Percentiles rank a stretch among this genome's conserved stretches.
These are phyloP conservation scores for Oncorhynchus gorbuscha DNA, from an alignment of 2,113 vertebrate species.

Conservation along the genomic window DNA sequence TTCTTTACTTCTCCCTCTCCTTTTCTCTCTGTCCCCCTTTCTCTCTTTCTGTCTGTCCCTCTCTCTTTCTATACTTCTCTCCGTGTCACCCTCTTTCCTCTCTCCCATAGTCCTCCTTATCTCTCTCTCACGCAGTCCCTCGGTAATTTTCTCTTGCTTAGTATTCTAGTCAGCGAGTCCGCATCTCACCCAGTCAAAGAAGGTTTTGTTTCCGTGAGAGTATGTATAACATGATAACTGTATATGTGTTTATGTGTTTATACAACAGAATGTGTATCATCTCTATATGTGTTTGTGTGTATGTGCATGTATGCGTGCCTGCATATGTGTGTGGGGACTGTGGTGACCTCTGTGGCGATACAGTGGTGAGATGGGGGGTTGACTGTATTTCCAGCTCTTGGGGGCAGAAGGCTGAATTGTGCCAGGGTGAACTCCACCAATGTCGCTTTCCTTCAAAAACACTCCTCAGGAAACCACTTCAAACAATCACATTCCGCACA, in stretches of 20 bases:
- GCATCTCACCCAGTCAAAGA: not conserved
- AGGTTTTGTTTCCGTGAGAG: not conserved
- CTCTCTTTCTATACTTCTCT: not conserved
- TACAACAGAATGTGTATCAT: too few species aligned
- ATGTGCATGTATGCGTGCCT: not conserved
- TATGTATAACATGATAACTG: not conserved
- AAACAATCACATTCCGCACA: constrained; percentile 56
- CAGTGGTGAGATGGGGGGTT: not conserved
- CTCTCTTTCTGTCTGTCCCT: not conserved
- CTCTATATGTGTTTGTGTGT: too few species aligned
- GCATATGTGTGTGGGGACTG: not conserved
- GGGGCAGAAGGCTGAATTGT: constrained; percentile 40
- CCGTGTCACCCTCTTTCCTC: not conserved
- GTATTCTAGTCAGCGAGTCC: too few species aligned
- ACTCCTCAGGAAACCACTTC: constrained; percentile 61
- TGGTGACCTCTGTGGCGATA: not conserved
- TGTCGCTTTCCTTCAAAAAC: constrained; percentile 55
- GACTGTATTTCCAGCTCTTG: constrained; percentile 12
- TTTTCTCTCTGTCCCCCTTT: not conserved
- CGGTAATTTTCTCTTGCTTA: too few species aligned
- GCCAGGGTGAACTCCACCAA: constrained; percentile 38
- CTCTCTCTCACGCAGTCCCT: not conserved
- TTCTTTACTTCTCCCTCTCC: not conserved
- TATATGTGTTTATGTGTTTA: not conserved
- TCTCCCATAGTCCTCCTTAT: not conserved